phyloP scores from a whole-genome alignment of 1,140 invertebrate genomes.

The Carposina sasakii region DNA sequence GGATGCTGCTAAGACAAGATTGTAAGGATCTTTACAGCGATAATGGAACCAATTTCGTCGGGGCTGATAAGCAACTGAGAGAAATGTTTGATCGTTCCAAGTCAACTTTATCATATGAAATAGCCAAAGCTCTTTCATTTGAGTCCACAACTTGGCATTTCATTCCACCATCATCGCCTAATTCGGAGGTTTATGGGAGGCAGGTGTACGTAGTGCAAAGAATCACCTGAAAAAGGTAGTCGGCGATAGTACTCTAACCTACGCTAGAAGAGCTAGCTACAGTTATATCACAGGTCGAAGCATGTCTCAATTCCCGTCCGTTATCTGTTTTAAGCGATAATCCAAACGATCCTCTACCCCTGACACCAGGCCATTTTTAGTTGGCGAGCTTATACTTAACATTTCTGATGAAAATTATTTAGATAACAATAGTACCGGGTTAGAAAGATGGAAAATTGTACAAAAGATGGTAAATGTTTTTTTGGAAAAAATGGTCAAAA shows the following conservation, averaged over 20 bases:
- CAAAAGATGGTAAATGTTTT: constrained; percentile 1
- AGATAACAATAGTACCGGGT: neutral
- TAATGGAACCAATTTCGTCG: constrained; percentile 13
- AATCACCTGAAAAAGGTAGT: neutral
- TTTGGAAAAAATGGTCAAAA: neutral
- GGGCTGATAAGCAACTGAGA: neutral
- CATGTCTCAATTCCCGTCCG: neutral
- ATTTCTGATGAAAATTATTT: neutral
- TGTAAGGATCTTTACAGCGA: constrained; percentile 30
- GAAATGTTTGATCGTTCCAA: neutral
- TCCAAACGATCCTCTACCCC: neutral
- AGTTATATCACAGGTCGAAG: no score
- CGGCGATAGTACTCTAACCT: neutral
- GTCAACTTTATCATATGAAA: neutral
- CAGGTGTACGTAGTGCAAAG: neutral
- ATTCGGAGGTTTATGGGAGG: neutral
- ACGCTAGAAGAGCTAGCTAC: neutral
- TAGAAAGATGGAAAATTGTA: neutral
- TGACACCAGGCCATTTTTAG: no score
- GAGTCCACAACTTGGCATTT: neutral
- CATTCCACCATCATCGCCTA: neutral
- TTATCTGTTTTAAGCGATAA: neutral
- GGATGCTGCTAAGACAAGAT: no score
- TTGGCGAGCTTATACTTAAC: neutral
- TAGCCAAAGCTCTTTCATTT: neutral